phyloP scores from a whole-genome alignment of 2,113 vertebrate species.

The Neotoma lepida region DNA sequence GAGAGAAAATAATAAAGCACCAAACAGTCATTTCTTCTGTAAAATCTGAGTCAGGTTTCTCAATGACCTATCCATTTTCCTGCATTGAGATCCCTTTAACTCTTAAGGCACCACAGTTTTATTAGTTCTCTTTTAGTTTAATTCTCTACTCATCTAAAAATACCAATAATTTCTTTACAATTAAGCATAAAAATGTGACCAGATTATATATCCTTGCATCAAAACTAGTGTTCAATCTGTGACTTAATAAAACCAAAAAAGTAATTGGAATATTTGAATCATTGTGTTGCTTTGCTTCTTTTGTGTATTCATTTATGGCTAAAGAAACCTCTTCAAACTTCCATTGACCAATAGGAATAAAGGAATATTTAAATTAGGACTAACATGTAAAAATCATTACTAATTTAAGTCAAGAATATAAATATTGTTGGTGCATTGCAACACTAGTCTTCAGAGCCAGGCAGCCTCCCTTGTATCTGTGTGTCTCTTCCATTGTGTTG shows the following conservation, averaged over 20 bases:
- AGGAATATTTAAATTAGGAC: neutral
- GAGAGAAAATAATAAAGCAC: neutral
- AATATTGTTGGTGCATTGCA: neutral
- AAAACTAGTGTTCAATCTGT: neutral
- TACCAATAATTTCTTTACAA: neutral
- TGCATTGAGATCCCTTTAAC: neutral
- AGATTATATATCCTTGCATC: neutral
- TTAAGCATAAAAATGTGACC: neutral
- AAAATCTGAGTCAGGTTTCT: neutral
- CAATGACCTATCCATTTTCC: neutral
- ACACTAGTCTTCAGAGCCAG: neutral
- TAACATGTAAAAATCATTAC: neutral
- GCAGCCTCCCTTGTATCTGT: neutral
- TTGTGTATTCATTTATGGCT: neutral
- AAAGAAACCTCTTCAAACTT: neutral
- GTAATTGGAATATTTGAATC: neutral
- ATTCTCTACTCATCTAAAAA: neutral
- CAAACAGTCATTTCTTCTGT: neutral
- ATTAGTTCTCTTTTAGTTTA: neutral
- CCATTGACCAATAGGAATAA: slow-evolving; percentile 5
- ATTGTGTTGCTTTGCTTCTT: neutral
- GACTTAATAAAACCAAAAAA: slow-evolving; percentile 17
- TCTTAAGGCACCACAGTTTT: neutral
- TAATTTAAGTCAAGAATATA: neutral
- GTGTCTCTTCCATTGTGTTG: neutral